These are phyloP conservation scores for Cirrhinus molitorella DNA, from an alignment of 2,797 vertebrate genomes.

Conservation along the genomic window DNA sequence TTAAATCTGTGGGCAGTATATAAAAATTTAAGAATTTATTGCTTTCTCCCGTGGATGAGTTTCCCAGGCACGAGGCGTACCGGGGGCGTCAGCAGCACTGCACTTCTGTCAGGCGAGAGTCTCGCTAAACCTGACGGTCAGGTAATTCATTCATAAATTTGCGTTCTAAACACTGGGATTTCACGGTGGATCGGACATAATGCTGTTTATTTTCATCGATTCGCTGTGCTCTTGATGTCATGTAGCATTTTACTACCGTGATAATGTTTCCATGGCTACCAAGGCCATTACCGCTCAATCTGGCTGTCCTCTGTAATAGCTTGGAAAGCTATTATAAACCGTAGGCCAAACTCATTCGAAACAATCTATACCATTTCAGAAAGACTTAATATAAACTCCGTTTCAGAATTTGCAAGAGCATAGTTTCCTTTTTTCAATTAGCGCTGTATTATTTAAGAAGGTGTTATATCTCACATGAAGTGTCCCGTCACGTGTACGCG, in stretches of 20 bases:
- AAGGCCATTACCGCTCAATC: conserved; percentile 56
- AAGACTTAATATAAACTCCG: conserved; percentile 10
- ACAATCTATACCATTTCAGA: conserved; percentile 18
- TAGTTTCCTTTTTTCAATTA: conserved; percentile 39
- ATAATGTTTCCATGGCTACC: conserved; percentile 71
- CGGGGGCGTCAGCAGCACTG: conserved; percentile 76
- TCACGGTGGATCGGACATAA: conserved; percentile 73
- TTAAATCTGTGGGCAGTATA: conserved; percentile 99
- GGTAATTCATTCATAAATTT: conserved; percentile 60
- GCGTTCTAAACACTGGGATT: conserved; percentile 53
- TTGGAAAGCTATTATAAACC: conserved; percentile 49
- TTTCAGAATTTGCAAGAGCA: neutral
- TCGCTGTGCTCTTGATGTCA: conserved; percentile 74
- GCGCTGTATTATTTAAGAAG: conserved; percentile 45
- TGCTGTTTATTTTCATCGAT: conserved; percentile 71
- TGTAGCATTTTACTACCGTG: conserved; percentile 75
- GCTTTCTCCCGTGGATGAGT: conserved; percentile 86
- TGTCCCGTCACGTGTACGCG: neutral
- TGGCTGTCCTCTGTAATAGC: conserved; percentile 45
- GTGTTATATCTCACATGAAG: conserved; percentile 35
- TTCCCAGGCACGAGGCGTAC: conserved; percentile 81
- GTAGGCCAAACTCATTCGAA: conserved; percentile 44
- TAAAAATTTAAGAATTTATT: conserved; percentile 95
- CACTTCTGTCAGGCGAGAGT: conserved; percentile 68
- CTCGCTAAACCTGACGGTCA: conserved; percentile 60